Evolutionary conservation across 2,888 invertebrate genomes (phyloP).

Genomic region (Melipona beecheii): DNA sequence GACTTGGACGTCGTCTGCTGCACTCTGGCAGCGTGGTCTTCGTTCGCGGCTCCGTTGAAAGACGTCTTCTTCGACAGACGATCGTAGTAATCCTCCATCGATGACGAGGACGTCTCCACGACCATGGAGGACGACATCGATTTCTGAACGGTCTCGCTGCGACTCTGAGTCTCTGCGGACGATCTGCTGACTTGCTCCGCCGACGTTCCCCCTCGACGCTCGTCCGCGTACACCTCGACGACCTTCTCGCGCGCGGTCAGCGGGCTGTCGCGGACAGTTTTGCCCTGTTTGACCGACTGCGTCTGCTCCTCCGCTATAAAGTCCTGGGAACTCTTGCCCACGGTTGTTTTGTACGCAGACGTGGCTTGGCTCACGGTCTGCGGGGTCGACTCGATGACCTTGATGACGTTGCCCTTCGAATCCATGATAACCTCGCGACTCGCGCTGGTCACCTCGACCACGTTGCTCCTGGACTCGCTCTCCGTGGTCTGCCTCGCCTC

Average conservation of each 20-base stretch:
- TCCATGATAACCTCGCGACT: slow-evolving; percentile 79
- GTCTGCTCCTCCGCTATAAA: slow-evolving; percentile 73
- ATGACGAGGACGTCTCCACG: slow-evolving; percentile 62
- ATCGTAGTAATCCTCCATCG: slow-evolving; percentile 53
- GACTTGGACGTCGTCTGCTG: slow-evolving; percentile 66
- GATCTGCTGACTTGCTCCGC: slow-evolving; percentile 14
- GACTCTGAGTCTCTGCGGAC: slow-evolving; percentile 31
- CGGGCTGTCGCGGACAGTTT: neutral
- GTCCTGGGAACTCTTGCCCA: slow-evolving; percentile 70
- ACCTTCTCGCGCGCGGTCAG: neutral
- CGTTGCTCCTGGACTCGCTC: slow-evolving; percentile 74
- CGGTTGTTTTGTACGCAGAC: slow-evolving; percentile 47
- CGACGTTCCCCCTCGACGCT: slow-evolving; percentile 2
- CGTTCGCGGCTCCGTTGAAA: slow-evolving; percentile 23
- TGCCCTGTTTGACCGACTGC: slow-evolving; percentile 60
- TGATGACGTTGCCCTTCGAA: slow-evolving; percentile 78
- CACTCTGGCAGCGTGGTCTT: slow-evolving; percentile 17
- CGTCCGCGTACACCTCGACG: slow-evolving; percentile 8
- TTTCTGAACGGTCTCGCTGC: slow-evolving; percentile 48
- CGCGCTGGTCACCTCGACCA: slow-evolving; percentile 75
- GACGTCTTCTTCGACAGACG: slow-evolving; percentile 17
- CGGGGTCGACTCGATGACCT: slow-evolving; percentile 74
- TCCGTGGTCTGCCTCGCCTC: slow-evolving; percentile 74
- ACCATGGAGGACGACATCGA: slow-evolving; percentile 60
- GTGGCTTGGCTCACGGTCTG: slow-evolving; percentile 57